phyloP scores from a whole-genome alignment of 2,797 vertebrate genomes.

The Danio aesculapii region DNA sequence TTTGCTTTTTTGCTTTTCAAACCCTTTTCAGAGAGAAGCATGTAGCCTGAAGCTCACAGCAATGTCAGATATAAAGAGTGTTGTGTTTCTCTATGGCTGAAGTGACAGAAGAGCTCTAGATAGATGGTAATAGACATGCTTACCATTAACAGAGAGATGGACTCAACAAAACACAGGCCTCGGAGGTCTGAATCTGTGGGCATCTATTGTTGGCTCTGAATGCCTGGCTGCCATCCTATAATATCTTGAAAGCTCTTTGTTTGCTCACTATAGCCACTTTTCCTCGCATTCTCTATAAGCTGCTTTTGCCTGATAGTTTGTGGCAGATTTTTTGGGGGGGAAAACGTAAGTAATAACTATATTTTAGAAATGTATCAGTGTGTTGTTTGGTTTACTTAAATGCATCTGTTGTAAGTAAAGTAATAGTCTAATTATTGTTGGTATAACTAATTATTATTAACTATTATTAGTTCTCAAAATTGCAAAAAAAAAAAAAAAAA shows the following conservation, averaged over 20 bases:
- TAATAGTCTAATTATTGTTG: too few species aligned
- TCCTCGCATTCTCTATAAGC: slow-evolving; percentile 53
- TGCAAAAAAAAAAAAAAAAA: too few species aligned
- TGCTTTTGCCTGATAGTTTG: slow-evolving; percentile 60
- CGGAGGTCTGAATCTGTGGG: slow-evolving; percentile 65
- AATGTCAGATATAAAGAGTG: slow-evolving; percentile 23
- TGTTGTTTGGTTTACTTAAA: too few species aligned
- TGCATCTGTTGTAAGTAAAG: too few species aligned
- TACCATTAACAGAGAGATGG: slow-evolving; percentile 53
- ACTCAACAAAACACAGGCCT: slow-evolving; percentile 53
- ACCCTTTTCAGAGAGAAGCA: slow-evolving; percentile 58
- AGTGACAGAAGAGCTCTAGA: slow-evolving; percentile 43
- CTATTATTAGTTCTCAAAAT: too few species aligned
- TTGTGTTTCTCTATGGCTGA: slow-evolving; percentile 28
- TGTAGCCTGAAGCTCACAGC: slow-evolving; percentile 33
- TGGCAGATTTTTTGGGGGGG: slow-evolving; percentile 31
- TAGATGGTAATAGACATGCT: slow-evolving; percentile 42
- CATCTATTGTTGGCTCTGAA: slow-evolving; percentile 63
- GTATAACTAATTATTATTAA: too few species aligned
- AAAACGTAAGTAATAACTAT: too few species aligned
- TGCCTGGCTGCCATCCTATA: slow-evolving; percentile 54
- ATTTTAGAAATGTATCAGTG: too few species aligned
- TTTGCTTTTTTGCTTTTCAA: slow-evolving; percentile 59
- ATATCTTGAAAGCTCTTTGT: slow-evolving; percentile 52
- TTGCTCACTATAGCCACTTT: slow-evolving; percentile 55